These are phyloP conservation scores for Tinamus major DNA, from an alignment of 2,797 vertebrate species.

Conservation along the genomic window DNA sequence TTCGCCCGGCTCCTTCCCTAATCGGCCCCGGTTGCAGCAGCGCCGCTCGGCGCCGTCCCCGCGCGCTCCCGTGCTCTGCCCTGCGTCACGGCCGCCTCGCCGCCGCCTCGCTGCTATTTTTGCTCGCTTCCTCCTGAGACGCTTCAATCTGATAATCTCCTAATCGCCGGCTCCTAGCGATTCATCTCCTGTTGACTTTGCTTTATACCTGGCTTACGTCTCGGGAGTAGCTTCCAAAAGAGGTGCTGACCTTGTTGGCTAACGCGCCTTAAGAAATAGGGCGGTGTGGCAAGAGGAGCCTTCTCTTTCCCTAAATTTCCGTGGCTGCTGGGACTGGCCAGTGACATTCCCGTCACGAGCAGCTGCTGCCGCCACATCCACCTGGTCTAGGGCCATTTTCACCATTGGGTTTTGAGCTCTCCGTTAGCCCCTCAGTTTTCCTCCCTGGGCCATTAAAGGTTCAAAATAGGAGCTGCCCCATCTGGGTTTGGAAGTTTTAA, in stretches of 20 bases:
- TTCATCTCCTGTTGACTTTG: slow-evolving; percentile 37
- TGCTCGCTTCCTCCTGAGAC: neutral
- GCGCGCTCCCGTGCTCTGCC: neutral
- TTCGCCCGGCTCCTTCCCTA: neutral
- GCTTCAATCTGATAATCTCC: slow-evolving; percentile 64
- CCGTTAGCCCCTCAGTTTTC: neutral
- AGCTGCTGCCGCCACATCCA: neutral
- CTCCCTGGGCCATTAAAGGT: neutral
- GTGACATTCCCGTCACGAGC: neutral
- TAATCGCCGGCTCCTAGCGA: slow-evolving; percentile 48
- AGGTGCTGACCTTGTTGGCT: slow-evolving; percentile 56
- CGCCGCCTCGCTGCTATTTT: neutral
- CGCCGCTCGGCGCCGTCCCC: neutral
- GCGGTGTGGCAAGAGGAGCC: neutral
- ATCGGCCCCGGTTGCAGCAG: neutral
- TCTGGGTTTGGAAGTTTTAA: neutral
- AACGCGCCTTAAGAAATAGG: slow-evolving; percentile 11
- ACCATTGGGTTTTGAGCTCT: neutral
- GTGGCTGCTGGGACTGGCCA: neutral
- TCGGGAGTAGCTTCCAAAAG: slow-evolving; percentile 32
- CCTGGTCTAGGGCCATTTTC: neutral
- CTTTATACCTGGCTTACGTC: slow-evolving; percentile 55
- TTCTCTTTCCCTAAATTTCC: neutral
- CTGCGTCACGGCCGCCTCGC: neutral
- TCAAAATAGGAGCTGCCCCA: slow-evolving; percentile 33